Conservation (phyloP, 2,888 invertebrate species). For the Oscheius onirici region DNA sequence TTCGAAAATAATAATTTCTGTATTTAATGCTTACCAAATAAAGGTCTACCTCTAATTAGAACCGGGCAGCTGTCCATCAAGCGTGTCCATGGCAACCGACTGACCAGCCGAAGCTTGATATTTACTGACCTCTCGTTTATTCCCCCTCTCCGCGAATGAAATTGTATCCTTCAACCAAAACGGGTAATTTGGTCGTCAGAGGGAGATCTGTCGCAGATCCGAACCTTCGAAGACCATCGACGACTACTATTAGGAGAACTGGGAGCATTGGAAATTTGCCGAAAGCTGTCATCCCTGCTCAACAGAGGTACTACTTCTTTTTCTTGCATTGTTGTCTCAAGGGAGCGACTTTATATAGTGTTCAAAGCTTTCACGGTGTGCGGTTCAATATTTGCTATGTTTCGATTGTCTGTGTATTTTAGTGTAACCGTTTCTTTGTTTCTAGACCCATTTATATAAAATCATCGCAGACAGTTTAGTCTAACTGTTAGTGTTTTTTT, state of each 20-base stretch:
- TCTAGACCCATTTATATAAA: too few species aligned
- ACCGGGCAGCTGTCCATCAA: neutral
- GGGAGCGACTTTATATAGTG: too few species aligned
- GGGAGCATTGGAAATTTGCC: slow-evolving; percentile 35
- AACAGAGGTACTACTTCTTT: slow-evolving; percentile 17
- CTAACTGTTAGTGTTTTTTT: too few species aligned
- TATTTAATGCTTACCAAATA: neutral
- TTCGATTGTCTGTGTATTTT: neutral
- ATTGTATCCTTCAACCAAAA: slow-evolving; percentile 22
- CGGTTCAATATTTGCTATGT: too few species aligned
- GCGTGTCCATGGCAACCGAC: slow-evolving; percentile 13
- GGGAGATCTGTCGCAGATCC: neutral
- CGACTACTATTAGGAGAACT: slow-evolving; percentile 23
- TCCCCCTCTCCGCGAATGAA: slow-evolving; percentile 7
- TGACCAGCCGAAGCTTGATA: slow-evolving; percentile 14
- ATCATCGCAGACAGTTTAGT: too few species aligned
- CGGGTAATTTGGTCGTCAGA: slow-evolving; percentile 9
- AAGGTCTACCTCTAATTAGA: neutral
- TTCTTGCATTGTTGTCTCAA: too few species aligned
- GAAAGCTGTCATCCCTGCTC: slow-evolving; percentile 27
- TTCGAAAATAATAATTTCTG: neutral
- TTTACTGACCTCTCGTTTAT: neutral
- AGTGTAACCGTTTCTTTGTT: neutral
- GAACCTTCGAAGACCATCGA: slow-evolving; percentile 16
- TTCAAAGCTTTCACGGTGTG: too few species aligned